Conservation (phyloP, 1,140 invertebrate genomes). For the Caenorhabditis tropicalis region DNA sequence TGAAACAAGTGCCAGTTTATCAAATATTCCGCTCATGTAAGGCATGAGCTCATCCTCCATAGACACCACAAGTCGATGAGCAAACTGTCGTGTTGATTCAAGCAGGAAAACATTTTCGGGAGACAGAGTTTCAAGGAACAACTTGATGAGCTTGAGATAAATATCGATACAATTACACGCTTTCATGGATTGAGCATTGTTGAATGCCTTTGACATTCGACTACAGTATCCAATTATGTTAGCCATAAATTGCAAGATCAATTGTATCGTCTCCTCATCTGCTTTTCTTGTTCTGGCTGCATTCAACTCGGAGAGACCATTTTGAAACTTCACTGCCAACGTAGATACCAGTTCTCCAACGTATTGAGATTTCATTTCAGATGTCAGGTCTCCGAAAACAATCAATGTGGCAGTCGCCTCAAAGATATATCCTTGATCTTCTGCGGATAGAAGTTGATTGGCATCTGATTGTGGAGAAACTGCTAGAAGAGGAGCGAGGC, state of each 20-base stretch:
- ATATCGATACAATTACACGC: conserved; percentile 49
- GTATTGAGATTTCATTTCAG: conserved; percentile 54
- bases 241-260: conserved; percentile 46
- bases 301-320: conserved; percentile 38
- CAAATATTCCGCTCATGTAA: conserved; percentile 45
- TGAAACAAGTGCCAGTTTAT: conserved; percentile 47
- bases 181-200: conserved; percentile 46
- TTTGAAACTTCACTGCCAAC: conserved; percentile 47
- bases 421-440: conserved; percentile 56
- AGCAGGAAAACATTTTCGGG: conserved; percentile 45
- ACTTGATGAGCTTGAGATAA: conserved; percentile 46
- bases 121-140: conserved; percentile 45
- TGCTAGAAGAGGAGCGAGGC: conserved; percentile 51
- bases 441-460: conserved; percentile 28
- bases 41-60: conserved; percentile 53
- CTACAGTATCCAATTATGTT: conserved; percentile 56
- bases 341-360: conserved; percentile 49
- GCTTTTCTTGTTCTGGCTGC: conserved; percentile 7
- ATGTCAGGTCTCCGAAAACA: conserved; percentile 45
- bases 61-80: conserved; percentile 53
- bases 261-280: conserved; percentile 44
- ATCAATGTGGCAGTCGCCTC: conserved; percentile 56
- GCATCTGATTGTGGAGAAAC: conserved; percentile 47
- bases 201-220: conserved; percentile 56
- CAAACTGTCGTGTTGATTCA: conserved; percentile 43